These are phyloP conservation scores for Tribolium freemani DNA, from an alignment of 2,888 invertebrate species.

Conservation along the genomic window DNA sequence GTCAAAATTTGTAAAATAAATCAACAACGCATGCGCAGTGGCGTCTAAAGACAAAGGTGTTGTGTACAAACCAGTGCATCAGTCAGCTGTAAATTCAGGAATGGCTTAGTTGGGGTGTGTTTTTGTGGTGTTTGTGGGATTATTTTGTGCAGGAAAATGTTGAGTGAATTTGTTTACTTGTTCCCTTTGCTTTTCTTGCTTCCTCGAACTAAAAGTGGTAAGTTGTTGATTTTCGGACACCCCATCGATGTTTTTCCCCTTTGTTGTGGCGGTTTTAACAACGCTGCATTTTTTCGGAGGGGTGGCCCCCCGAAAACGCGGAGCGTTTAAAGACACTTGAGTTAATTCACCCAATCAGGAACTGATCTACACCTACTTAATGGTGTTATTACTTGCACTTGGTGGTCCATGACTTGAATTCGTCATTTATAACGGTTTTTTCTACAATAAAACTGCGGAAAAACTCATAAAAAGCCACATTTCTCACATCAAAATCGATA, in stretches of 20 bases:
- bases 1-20: neutral
- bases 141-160: slow-evolving; percentile 52
- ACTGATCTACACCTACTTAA: no score
- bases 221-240: slow-evolving; percentile 63
- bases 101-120: slow-evolving; percentile 50
- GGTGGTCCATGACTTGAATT: no score
- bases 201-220: slow-evolving; percentile 80
- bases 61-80: slow-evolving; percentile 20
- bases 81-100: slow-evolving; percentile 45
- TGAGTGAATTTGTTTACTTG: slow-evolving; percentile 69
- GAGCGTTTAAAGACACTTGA: no score
- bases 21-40: slow-evolving; percentile 43
- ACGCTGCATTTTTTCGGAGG: neutral
- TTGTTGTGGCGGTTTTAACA: slow-evolving; percentile 24
- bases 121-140: slow-evolving; percentile 48
- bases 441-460: no score
- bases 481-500: no score
- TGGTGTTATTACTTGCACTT: no score
- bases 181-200: slow-evolving; percentile 78
- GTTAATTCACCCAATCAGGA: no score
- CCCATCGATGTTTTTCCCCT: slow-evolving; percentile 34
- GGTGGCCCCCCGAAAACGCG: no score
- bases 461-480: no score
- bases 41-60: slow-evolving; percentile 40
- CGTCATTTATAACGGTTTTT: no score